Evolutionary conservation across 2,797 vertebrate genomes (phyloP).

Genomic region (Cetoscarus ocellatus): DNA sequence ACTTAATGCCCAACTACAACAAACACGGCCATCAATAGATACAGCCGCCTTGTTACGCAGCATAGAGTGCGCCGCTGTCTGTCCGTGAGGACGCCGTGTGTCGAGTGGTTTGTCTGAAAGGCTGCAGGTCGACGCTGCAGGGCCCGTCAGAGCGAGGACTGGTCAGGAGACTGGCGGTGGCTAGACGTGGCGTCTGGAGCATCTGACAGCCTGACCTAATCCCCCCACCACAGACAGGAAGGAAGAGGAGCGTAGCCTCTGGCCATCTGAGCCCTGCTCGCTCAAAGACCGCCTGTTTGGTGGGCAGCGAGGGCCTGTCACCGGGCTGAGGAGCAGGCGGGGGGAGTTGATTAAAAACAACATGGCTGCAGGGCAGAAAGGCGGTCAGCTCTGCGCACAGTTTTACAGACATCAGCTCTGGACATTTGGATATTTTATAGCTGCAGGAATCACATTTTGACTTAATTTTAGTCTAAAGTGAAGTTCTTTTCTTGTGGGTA

Average conservation of each 20-base stretch:
- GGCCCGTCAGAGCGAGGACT: slow-evolving; percentile 21
- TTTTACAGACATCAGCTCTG: not conserved
- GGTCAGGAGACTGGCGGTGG: slow-evolving; percentile 45
- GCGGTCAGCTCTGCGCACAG: not conserved
- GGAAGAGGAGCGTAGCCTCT: slow-evolving; percentile 46
- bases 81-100: slow-evolving; percentile 45
- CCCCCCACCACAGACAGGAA: slow-evolving; percentile 57
- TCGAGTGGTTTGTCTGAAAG: slow-evolving; percentile 41
- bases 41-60: slow-evolving; percentile 48
- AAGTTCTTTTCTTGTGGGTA: no score
- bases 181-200: slow-evolving; percentile 49
- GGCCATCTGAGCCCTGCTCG: slow-evolving; percentile 29
- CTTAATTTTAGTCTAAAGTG: not conserved
- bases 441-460: not conserved
- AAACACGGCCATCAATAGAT: slow-evolving; percentile 64
- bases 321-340: not conserved
- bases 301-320: slow-evolving; percentile 1
- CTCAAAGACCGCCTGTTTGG: slow-evolving; percentile 41
- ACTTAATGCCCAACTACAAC: slow-evolving; percentile 66
- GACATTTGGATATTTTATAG: not conserved
- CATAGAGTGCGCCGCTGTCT: slow-evolving; percentile 44
- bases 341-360: slow-evolving; percentile 3
- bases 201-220: slow-evolving; percentile 65
- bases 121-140: slow-evolving; percentile 6
- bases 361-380: not conserved